Evolutionary conservation across 2,797 vertebrate species (phyloP).

Genomic region (Anguilla marmorata): DNA sequence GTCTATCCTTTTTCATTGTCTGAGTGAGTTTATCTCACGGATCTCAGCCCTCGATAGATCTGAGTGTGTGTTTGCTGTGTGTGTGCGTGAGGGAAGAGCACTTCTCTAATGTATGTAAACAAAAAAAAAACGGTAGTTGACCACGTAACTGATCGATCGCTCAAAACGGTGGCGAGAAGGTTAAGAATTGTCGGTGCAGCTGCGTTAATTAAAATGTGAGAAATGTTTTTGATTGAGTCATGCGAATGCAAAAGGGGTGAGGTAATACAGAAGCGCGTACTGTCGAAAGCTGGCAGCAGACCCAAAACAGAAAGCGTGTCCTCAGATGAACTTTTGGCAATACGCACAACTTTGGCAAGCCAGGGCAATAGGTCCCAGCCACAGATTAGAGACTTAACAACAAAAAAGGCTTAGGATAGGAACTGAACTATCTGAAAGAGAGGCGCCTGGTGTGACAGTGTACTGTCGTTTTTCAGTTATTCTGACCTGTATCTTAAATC

Average conservation of each 20-base stretch:
- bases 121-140: neutral
- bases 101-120: neutral
- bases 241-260: conserved; percentile 66
- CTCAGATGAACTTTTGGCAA: conserved; percentile 73
- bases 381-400: conserved; percentile 72
- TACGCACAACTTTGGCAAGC: conserved; percentile 67
- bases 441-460: conserved; percentile 17
- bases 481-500: conserved; percentile 22
- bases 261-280: conserved; percentile 70
- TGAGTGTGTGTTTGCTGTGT: neutral
- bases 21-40: neutral
- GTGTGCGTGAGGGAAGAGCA: neutral
- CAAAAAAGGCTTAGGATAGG: conserved; percentile 55
- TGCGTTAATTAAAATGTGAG: conserved; percentile 48
- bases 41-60: neutral
- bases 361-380: conserved; percentile 70
- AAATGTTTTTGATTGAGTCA: conserved; percentile 70
- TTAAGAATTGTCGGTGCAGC: neutral
- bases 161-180: neutral
- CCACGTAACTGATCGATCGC: neutral
- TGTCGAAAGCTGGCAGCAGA: conserved; percentile 76
- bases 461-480: conserved; percentile 43
- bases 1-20: neutral
- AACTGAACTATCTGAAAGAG: conserved; percentile 29
- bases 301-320: conserved; percentile 76